A percentile compares a stretch with the other conserved stretches of the same genome.
These are phyloP conservation scores for Tineola bisselliella DNA, from an alignment of 2,888 invertebrate genomes.

Conservation along the genomic window DNA sequence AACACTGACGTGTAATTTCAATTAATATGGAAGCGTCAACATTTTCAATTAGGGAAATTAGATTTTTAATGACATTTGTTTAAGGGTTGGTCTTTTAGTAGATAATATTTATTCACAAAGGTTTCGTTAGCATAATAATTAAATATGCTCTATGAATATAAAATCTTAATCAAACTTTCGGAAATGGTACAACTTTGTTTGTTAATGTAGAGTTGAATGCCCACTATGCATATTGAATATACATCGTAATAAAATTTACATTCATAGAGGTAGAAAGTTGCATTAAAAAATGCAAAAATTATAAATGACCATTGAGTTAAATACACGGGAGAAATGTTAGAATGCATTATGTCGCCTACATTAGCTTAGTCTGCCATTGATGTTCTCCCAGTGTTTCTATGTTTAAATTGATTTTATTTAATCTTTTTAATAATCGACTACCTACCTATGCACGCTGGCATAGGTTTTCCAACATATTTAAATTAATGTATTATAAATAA, in stretches of 20 bases:
- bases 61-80: slow-evolving; percentile 6
- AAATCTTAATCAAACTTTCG: slow-evolving; percentile 55
- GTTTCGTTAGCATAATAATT: slow-evolving; percentile 66
- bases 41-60: neutral
- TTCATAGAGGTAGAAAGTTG: neutral
- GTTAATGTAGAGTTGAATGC: slow-evolving; percentile 48
- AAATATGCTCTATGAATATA: slow-evolving; percentile 65
- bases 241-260: neutral
- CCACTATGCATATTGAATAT: slow-evolving; percentile 56
- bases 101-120: slow-evolving; percentile 19
- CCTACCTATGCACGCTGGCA: too few species aligned
- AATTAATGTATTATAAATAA: too few species aligned
- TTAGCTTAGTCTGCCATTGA: too few species aligned
- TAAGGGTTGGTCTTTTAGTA: slow-evolving; percentile 5
- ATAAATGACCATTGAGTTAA: too few species aligned
- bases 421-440: too few species aligned
- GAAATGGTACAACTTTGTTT: slow-evolving; percentile 56
- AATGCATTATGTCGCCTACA: too few species aligned
- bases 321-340: too few species aligned
- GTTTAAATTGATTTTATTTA: too few species aligned
- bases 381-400: too few species aligned
- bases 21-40: neutral
- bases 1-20: neutral
- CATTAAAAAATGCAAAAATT: neutral
- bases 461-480: too few species aligned